Conservation (phyloP, 2,113 vertebrate genomes). For the Leptocoma aspasia region DNA sequence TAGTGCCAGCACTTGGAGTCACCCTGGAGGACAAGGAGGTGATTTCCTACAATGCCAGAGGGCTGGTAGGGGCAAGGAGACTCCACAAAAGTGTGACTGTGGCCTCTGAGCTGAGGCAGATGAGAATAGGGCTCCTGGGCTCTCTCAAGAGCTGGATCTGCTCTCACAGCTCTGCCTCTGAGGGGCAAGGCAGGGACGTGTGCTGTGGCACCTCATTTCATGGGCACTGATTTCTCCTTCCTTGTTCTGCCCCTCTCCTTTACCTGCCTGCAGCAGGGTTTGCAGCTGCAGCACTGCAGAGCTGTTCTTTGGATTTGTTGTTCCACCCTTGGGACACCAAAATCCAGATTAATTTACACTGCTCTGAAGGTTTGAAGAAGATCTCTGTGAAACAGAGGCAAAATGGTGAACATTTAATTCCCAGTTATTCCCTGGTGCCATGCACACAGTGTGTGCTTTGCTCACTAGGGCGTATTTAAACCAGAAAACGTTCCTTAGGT, state of each 20-base stretch:
- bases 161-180: neutral
- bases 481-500: neutral
- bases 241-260: neutral
- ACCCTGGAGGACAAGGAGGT: neutral
- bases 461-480: neutral
- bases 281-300: neutral
- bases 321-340: neutral
- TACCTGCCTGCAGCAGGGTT: neutral
- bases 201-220: neutral
- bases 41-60: neutral
- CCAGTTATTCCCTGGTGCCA: neutral
- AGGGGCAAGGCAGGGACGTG: neutral
- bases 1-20: neutral
- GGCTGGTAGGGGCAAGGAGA: neutral
- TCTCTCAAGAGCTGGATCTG: neutral
- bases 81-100: neutral
- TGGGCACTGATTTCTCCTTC: too few species aligned
- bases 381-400: neutral
- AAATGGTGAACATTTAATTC: neutral
- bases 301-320: neutral
- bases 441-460: neutral
- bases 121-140: neutral
- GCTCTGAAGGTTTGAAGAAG: neutral
- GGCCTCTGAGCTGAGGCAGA: neutral
- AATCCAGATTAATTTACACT: neutral